A percentile compares a stretch with the other conserved stretches of the same genome.
These are phyloP conservation scores for Illadopsis cleaveri DNA, from an alignment of 2,113 vertebrate genomes.

Conservation along the genomic window DNA sequence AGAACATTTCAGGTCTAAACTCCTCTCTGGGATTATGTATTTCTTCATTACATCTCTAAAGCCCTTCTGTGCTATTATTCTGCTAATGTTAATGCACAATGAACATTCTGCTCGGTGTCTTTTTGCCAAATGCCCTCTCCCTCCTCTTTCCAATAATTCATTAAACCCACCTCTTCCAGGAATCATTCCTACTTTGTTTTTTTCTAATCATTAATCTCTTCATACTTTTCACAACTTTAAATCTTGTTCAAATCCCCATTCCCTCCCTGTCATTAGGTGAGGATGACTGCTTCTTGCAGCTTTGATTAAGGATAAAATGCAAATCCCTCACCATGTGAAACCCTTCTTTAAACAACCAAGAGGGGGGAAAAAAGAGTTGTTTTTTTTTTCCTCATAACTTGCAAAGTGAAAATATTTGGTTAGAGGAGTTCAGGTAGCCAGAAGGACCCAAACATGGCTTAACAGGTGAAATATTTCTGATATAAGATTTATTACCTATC, in stretches of 20 bases:
- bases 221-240: not conserved
- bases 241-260: not conserved
- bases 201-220: not conserved
- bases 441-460: not conserved
- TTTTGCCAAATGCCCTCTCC: not conserved
- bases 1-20: not conserved
- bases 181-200: slow-evolving; percentile 2
- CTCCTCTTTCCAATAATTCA: slow-evolving; percentile 18
- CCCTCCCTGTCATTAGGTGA: not conserved
- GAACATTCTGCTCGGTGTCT: not conserved
- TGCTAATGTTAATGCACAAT: not conserved
- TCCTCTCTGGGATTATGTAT: not conserved
- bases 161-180: slow-evolving; percentile 36
- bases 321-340: not conserved
- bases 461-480: not conserved
- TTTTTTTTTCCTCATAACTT: not conserved
- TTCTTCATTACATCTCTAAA: not conserved
- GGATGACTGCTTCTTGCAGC: not conserved
- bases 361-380: not conserved
- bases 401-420: not conserved
- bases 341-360: not conserved
- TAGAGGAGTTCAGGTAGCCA: not conserved
- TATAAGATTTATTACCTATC: not conserved
- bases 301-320: slow-evolving; percentile 9
- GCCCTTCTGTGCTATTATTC: not conserved